Conservation (phyloP, 2,113 vertebrate genomes). For the Acanthisitta chloris region DNA sequence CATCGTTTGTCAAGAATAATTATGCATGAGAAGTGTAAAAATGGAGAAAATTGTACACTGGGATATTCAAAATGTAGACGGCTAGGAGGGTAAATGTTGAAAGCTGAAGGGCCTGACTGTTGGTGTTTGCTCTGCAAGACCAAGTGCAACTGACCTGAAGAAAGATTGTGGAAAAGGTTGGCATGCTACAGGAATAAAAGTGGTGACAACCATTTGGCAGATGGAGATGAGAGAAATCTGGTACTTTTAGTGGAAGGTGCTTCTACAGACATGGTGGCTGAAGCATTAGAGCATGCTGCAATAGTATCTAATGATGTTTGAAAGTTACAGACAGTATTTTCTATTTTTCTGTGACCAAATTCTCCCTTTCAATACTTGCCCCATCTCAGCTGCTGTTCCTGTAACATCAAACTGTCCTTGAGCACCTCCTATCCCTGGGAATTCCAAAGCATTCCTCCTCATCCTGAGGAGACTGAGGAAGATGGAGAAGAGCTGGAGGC, state of each 20-base stretch:
- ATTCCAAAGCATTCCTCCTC: neutral
- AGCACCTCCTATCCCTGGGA: rapidly evolving
- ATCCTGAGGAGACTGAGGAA: neutral
- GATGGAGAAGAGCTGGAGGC: neutral
- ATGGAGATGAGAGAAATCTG: neutral
- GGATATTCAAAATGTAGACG: neutral
- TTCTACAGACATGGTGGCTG: neutral
- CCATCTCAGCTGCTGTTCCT: neutral
- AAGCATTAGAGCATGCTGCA: rapidly evolving
- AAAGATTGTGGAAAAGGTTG: neutral
- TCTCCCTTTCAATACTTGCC: neutral
- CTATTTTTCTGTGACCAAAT: neutral
- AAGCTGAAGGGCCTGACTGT: neutral
- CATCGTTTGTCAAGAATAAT: neutral
- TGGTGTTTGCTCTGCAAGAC: neutral
- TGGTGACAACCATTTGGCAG: neutral
- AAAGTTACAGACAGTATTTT: neutral
- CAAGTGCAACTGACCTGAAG: neutral
- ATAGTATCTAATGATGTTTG: neutral
- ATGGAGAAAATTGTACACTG: neutral
- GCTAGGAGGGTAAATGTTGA: neutral
- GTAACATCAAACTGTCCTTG: neutral
- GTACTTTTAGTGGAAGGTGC: neutral
- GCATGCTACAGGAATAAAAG: neutral
- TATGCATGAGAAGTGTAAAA: neutral